These are phyloP conservation scores for Ispidina picta DNA, from an alignment of 2,797 vertebrate species.

Conservation along the genomic window DNA sequence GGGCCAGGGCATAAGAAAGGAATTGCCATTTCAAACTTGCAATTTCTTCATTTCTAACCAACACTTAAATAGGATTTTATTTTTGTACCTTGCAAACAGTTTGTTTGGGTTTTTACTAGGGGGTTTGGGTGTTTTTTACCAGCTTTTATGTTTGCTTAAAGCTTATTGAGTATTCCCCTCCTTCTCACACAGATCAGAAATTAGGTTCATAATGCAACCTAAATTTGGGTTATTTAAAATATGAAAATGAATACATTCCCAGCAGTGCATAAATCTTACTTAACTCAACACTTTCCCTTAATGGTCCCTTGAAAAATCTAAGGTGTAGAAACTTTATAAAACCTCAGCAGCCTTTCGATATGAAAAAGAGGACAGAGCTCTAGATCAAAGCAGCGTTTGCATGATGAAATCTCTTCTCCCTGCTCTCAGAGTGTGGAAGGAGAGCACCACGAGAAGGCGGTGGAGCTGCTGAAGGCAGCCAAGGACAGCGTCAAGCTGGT, in stretches of 20 bases:
- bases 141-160: background rate
- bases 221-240: background rate
- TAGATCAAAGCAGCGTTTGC: background rate
- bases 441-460: slow-evolving; percentile 96
- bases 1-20: background rate
- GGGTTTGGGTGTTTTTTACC: background rate
- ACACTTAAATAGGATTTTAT: background rate
- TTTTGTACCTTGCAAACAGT: background rate
- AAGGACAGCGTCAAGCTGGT: slow-evolving; percentile 98
- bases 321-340: background rate
- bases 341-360: background rate
- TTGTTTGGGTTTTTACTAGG: background rate
- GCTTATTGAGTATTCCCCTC: background rate
- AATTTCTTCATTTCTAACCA: background rate
- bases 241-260: background rate
- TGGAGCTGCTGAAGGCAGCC: slow-evolving; percentile 95
- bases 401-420: background rate
- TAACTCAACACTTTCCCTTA: background rate
- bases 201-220: background rate
- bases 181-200: background rate
- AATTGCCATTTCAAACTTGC: background rate
- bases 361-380: background rate
- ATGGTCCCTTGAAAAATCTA: background rate
- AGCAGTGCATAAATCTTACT: background rate
- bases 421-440: slow-evolving; percentile 92